Evolutionary conservation across 2,888 invertebrate species (phyloP).

Genomic region (Boloria euphrosyne): DNA sequence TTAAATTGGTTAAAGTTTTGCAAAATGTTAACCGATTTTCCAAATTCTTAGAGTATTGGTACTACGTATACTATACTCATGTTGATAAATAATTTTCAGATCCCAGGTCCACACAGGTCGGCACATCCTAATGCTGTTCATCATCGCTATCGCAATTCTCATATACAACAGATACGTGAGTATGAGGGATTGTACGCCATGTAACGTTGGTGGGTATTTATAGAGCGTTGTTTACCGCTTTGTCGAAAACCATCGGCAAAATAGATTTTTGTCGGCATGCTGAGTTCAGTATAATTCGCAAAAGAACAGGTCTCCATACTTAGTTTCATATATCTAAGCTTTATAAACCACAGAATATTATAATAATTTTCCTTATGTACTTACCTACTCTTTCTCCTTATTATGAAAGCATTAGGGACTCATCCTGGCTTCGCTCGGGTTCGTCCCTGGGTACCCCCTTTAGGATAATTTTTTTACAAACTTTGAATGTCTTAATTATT

Average conservation of each 20-base stretch:
- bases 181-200: conserved; percentile 41
- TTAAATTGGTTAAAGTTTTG: no score
- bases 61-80: no score
- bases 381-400: no score
- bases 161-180: conserved; percentile 78
- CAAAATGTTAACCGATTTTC: no score
- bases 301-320: background rate
- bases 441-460: no score
- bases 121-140: conserved; percentile 71
- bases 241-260: conserved; percentile 11
- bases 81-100: conserved; percentile 52
- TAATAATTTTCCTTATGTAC: no score
- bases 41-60: no score
- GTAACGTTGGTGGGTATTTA: conserved; percentile 34
- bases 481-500: no score
- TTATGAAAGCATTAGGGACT: no score
- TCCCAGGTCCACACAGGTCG: conserved; percentile 60
- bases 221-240: conserved; percentile 23
- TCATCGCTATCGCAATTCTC: conserved; percentile 63
- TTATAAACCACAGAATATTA: no score
- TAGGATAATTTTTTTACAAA: no score
- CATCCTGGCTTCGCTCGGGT: no score
- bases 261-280: conserved; percentile 6
- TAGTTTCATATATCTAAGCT: background rate
- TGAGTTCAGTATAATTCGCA: background rate